phyloP scores from a whole-genome alignment of 2,113 vertebrate species.

The Spea bombifrons region DNA sequence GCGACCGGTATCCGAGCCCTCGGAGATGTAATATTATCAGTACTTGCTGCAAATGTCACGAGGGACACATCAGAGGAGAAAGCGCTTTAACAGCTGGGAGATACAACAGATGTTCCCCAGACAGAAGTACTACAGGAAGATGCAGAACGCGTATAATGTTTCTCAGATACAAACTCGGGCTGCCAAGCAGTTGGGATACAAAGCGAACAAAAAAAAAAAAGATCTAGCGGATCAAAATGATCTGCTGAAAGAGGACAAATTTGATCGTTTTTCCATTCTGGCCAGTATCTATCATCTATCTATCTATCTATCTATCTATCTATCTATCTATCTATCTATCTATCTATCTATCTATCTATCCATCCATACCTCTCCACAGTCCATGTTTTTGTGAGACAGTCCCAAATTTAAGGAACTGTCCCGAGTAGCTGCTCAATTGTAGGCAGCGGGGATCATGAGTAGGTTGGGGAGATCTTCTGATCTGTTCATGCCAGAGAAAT shows the following conservation, averaged over 20 bases:
- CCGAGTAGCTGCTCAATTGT: too few relatives aligned
- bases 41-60: constrained; percentile 50
- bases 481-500: too few relatives aligned
- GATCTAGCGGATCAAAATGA: constrained; percentile 28
- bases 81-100: constrained; percentile 60
- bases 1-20: constrained; percentile 51
- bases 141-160: constrained; percentile 55
- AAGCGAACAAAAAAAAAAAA: neutral
- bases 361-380: too few relatives aligned
- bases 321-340: too few relatives aligned
- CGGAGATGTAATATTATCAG: constrained; percentile 52
- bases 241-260: constrained; percentile 19
- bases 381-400: too few relatives aligned
- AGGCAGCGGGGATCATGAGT: too few relatives aligned
- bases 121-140: constrained; percentile 61
- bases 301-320: too few relatives aligned
- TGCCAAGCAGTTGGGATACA: constrained; percentile 53
- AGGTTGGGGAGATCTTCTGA: too few relatives aligned
- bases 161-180: constrained; percentile 57
- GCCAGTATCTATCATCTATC: neutral
- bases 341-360: too few relatives aligned
- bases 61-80: constrained; percentile 56
- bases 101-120: constrained; percentile 65
- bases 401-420: too few relatives aligned
- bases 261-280: constrained; percentile 25